These are phyloP conservation scores for Heliconius ethilla DNA, from an alignment of 2,888 invertebrate species.

Conservation along the genomic window DNA sequence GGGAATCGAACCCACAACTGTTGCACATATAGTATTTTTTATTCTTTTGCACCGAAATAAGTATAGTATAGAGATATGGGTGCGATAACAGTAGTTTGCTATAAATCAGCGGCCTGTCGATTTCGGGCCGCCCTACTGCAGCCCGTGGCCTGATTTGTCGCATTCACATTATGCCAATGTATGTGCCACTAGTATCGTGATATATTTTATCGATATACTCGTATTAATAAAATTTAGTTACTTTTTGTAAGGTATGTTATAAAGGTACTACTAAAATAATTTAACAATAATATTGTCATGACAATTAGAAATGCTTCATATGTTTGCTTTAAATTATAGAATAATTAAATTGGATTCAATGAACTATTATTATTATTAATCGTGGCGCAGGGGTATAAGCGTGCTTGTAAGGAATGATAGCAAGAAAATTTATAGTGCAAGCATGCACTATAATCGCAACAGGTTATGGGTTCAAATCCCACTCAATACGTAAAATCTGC, in stretches of 20 bases:
- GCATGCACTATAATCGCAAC: too few relatives aligned
- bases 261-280: not conserved
- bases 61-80: conserved; percentile 47
- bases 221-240: not conserved
- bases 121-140: conserved; percentile 76
- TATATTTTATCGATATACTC: conserved; percentile 5
- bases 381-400: too few relatives aligned
- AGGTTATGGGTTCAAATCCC: too few relatives aligned
- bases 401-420: too few relatives aligned
- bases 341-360: not conserved
- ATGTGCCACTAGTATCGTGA: conserved; percentile 53
- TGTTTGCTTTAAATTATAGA: not conserved
- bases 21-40: not conserved
- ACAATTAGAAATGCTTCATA: not conserved
- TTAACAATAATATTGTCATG: not conserved
- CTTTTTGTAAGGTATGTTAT: not conserved
- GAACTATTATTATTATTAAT: too few relatives aligned
- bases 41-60: not conserved
- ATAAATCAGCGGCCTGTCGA: conserved; percentile 81
- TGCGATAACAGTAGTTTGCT: conserved; percentile 68
- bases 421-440: too few relatives aligned
- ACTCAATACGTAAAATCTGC: too few relatives aligned
- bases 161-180: conserved; percentile 71
- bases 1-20: too few relatives aligned
- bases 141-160: conserved; percentile 79